Evolutionary conservation across 1,140 invertebrate genomes (phyloP).

Genomic region (Drosophila funebris): DNA sequence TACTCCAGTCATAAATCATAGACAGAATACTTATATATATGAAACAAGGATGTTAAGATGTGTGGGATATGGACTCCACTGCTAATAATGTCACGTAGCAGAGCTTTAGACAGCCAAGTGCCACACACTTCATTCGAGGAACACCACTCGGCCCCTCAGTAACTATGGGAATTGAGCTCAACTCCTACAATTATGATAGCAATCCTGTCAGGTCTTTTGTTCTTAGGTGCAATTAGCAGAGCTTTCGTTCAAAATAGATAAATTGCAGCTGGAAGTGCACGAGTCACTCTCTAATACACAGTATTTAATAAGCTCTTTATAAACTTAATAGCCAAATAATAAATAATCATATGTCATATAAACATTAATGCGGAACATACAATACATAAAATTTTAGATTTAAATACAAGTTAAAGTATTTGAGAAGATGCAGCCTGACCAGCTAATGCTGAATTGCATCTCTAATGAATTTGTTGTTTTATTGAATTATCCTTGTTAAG

Average conservation of each 20-base stretch:
- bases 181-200: conserved; percentile 48
- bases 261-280: background rate
- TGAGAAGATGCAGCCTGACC: background rate
- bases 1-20: conserved; percentile 73
- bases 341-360: background rate
- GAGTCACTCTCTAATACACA: background rate
- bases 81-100: conserved; percentile 77
- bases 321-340: background rate
- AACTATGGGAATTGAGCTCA: conserved; percentile 16
- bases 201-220: conserved; percentile 7
- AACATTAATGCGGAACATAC: background rate
- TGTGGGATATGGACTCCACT: conserved; percentile 61
- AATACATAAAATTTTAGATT: conserved; percentile 29
- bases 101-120: conserved; percentile 75
- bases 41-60: conserved; percentile 1
- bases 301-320: background rate
- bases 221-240: conserved; percentile 25
- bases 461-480: too few species aligned
- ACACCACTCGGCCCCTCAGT: background rate
- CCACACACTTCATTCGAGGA: conserved; percentile 39
- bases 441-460: too few species aligned
- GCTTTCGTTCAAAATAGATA: conserved; percentile 9
- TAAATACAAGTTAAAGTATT: conserved; percentile 43
- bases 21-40: conserved; percentile 27
- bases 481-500: too few species aligned